These are phyloP conservation scores for Onychorhynchus coronatus DNA, from an alignment of 2,113 vertebrate genomes.

Conservation along the genomic window DNA sequence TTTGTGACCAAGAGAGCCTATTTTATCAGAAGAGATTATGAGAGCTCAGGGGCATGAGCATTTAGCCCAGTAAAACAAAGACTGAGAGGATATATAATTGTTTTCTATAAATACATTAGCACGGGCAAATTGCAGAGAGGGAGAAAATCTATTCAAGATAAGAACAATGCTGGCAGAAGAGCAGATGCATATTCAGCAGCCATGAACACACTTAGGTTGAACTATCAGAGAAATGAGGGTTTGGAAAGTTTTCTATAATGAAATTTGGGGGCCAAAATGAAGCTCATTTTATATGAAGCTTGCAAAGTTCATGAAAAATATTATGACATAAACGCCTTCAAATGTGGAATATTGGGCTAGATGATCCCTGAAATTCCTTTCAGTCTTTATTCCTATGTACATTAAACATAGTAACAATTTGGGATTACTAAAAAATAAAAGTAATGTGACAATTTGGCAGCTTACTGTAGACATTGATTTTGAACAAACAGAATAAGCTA, in stretches of 20 bases:
- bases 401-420: not conserved
- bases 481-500: not conserved
- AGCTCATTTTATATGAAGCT: not conserved
- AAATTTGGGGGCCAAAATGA: not conserved
- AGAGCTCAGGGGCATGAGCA: not conserved
- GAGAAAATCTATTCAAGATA: not conserved
- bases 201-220: not conserved
- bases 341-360: not conserved
- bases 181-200: not conserved
- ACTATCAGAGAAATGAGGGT: not conserved
- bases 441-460: not conserved
- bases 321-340: not conserved
- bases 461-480: not conserved
- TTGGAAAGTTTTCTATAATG: not conserved
- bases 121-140: not conserved
- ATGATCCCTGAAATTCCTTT: not conserved
- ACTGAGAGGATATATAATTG: not conserved
- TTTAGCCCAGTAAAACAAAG: constrained; percentile 5
- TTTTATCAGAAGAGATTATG: not conserved
- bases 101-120: constrained; percentile 7
- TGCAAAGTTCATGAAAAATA: not conserved
- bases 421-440: not conserved
- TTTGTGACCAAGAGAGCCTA: not conserved
- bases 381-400: not conserved
- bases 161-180: not conserved